phyloP scores from a whole-genome alignment of 2,113 vertebrate genomes.

The Sylvicapra grimmia region DNA sequence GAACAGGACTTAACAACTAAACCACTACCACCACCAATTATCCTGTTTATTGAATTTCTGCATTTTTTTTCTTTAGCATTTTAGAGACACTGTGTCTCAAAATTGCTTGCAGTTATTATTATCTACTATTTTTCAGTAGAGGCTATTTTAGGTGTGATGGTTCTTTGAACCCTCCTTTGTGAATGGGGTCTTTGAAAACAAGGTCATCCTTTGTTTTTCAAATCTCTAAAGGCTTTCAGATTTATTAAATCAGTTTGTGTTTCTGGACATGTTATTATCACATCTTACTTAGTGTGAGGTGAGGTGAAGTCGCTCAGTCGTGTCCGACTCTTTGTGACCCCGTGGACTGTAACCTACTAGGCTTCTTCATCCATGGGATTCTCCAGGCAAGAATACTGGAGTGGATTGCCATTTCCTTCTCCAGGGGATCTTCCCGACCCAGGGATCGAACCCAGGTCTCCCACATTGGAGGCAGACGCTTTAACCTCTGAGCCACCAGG shows the following conservation, averaged over 20 bases:
- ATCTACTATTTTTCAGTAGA: not conserved
- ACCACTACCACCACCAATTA: not conserved
- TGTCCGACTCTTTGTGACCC: too few species aligned
- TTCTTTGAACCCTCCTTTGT: not conserved
- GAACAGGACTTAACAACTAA: not conserved
- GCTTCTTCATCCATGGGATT: too few species aligned
- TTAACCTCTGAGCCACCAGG: too few species aligned
- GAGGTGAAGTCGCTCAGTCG: too few species aligned
- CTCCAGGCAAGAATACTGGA: too few species aligned
- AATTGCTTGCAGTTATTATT: not conserved
- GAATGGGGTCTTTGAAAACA: not conserved
- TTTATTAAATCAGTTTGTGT: rapidly evolving
- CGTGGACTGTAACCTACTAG: too few species aligned
- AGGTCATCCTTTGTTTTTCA: not conserved
- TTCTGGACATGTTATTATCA: not conserved
- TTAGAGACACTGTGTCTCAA: not conserved
- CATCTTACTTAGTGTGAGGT: too few species aligned
- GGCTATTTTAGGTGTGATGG: too few species aligned
- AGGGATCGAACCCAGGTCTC: too few species aligned
- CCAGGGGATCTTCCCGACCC: too few species aligned
- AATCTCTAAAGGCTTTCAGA: not conserved
- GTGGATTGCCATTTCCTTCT: too few species aligned
- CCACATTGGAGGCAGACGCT: too few species aligned
- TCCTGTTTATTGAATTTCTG: not conserved
- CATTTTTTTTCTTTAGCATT: not conserved